phyloP scores from a whole-genome alignment of 2,113 vertebrate genomes.

The Piprites chloris region DNA sequence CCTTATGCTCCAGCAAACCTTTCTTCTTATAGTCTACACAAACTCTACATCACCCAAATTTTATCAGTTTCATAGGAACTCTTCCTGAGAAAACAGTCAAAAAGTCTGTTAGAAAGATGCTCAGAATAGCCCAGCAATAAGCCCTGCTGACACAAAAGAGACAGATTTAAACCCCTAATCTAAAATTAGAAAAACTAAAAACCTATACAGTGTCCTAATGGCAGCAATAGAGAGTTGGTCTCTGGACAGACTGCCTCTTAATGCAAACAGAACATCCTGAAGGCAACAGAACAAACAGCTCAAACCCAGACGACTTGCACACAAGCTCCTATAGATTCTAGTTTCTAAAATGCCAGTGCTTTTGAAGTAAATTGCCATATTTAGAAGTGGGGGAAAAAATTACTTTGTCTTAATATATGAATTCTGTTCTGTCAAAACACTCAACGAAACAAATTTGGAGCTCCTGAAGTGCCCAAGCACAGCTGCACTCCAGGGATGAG shows the following conservation, averaged over 20 bases:
- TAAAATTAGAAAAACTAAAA: background rate
- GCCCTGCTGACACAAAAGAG: background rate
- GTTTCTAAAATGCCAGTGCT: background rate
- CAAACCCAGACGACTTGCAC: background rate
- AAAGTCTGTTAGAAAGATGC: background rate
- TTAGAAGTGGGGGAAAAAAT: background rate
- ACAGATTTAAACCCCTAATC: background rate
- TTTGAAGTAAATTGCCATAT: background rate
- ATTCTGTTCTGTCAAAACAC: background rate
- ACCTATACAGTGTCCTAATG: background rate
- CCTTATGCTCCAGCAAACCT: background rate
- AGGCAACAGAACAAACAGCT: background rate
- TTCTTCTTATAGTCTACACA: background rate
- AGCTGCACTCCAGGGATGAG: background rate
- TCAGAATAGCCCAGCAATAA: background rate
- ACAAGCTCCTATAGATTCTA: background rate
- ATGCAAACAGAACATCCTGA: background rate
- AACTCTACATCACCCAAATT: background rate
- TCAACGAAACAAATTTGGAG: background rate
- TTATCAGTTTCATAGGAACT: background rate
- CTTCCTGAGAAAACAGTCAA: background rate
- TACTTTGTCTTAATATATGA: background rate
- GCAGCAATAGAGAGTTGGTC: background rate
- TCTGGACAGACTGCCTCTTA: background rate
- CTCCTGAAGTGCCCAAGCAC: fast-evolving